These are phyloP conservation scores for Electrophaes corylata DNA, from an alignment of 2,888 invertebrate species.

Conservation along the genomic window DNA sequence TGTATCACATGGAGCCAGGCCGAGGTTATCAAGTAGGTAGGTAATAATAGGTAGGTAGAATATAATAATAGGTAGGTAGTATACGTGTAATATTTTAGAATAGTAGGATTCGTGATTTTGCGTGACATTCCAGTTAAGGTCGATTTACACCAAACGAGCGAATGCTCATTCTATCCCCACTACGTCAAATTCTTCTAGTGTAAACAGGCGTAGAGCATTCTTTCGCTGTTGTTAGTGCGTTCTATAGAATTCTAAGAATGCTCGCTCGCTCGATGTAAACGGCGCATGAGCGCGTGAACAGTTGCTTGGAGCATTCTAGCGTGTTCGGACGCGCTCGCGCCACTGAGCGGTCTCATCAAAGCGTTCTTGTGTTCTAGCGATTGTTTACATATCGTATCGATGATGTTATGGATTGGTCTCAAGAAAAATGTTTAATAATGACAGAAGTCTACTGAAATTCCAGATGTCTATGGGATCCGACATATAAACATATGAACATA, in stretches of 20 bases:
- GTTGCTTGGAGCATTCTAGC: constrained; percentile 32
- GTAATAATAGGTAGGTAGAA: no score
- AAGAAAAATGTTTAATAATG: not conserved
- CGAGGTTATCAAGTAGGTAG: no score
- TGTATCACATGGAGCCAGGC: no score
- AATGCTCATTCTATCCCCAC: not conserved
- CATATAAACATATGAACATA: no score
- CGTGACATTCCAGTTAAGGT: no score
- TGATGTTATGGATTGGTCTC: constrained; percentile 5
- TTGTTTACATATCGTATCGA: constrained; percentile 1
- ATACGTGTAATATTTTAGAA: no score
- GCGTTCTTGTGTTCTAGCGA: constrained; percentile 18
- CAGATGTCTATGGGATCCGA: not conserved
- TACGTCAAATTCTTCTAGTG: not conserved
- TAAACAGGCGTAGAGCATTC: not conserved
- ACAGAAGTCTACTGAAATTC: constrained; percentile 6
- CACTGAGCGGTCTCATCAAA: constrained; percentile 22
- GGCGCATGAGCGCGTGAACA: constrained; percentile 17
- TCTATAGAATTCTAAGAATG: constrained; percentile 1
- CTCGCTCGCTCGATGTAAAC: constrained; percentile 19
- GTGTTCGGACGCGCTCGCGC: constrained; percentile 29
- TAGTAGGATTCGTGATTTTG: no score
- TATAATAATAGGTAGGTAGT: no score
- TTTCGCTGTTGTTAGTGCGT: no score
- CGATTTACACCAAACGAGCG: not conserved